These are phyloP conservation scores for Odontocolon sp. DNA, from an alignment of 2,888 invertebrate species.

Conservation along the genomic window DNA sequence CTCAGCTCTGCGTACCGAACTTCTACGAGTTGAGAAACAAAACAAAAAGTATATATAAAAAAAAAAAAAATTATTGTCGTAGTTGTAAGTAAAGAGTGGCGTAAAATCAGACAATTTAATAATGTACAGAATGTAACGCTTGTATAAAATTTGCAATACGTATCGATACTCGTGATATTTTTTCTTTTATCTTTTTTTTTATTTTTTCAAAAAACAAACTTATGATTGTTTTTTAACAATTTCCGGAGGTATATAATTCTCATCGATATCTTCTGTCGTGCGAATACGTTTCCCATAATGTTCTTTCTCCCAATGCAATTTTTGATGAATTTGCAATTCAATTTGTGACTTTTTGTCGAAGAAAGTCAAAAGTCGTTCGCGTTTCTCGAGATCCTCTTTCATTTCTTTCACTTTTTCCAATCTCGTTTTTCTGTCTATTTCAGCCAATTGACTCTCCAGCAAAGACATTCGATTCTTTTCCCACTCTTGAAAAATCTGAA, in stretches of 20 bases:
- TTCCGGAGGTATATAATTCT: slow-evolving; percentile 88
- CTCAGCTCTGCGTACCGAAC: slow-evolving; percentile 35
- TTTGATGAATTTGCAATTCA: slow-evolving; percentile 86
- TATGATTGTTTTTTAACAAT: slow-evolving; percentile 74
- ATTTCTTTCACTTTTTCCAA: slow-evolving; percentile 84
- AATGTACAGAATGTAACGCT: slow-evolving; percentile 65
- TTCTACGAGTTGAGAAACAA: slow-evolving; percentile 23
- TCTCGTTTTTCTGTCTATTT: slow-evolving; percentile 81
- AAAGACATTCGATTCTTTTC: slow-evolving; percentile 82
- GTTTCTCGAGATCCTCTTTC: slow-evolving; percentile 83
- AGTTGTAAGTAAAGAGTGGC: slow-evolving; percentile 27
- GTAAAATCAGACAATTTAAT: slow-evolving; percentile 51
- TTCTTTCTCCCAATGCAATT: slow-evolving; percentile 70
- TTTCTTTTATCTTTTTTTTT: background rate
- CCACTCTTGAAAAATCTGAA: slow-evolving; percentile 84
- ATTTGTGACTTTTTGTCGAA: slow-evolving; percentile 91
- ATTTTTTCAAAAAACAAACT: background rate
- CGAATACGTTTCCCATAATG: slow-evolving; percentile 73
- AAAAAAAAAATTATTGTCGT: slow-evolving; percentile 27
- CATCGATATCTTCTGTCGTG: slow-evolving; percentile 78
- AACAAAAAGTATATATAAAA: too few species aligned
- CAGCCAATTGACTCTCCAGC: slow-evolving; percentile 84
- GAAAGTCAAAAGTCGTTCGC: slow-evolving; percentile 85
- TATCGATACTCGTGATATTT: slow-evolving; percentile 31
- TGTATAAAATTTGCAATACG: slow-evolving; percentile 62